These are phyloP conservation scores for Caenorhabditis japonica DNA, from an alignment of 2,888 invertebrate genomes.

Conservation along the genomic window DNA sequence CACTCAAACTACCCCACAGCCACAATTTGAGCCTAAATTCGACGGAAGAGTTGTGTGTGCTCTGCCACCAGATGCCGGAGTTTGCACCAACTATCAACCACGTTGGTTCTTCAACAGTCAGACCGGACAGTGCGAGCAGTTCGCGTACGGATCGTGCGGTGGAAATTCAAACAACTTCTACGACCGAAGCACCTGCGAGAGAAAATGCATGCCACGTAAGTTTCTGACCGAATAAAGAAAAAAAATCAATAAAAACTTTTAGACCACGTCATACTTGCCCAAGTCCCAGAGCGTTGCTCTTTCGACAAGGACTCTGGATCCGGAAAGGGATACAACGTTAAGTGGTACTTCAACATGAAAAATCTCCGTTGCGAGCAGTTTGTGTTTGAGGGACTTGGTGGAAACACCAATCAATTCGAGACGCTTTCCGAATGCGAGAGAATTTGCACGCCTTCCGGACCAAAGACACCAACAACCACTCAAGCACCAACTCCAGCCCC, in stretches of 20 bases:
- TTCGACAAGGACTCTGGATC: slow-evolving; percentile 69
- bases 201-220: slow-evolving; percentile 59
- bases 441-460: slow-evolving; percentile 60
- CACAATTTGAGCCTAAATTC: slow-evolving; percentile 51
- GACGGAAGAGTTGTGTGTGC: slow-evolving; percentile 64
- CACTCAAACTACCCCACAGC: slow-evolving; percentile 18
- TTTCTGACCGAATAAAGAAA: slow-evolving; percentile 7
- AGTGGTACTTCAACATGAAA: slow-evolving; percentile 75
- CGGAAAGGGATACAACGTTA: slow-evolving; percentile 74
- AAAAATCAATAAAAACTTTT: too few relatives aligned
- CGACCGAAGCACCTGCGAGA: slow-evolving; percentile 62
- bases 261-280: slow-evolving; percentile 52
- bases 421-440: slow-evolving; percentile 70
- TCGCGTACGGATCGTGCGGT: slow-evolving; percentile 74
- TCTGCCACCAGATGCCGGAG: slow-evolving; percentile 72
- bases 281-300: slow-evolving; percentile 72
- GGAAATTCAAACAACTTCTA: slow-evolving; percentile 76
- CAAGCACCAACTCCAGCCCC: slow-evolving; percentile 1
- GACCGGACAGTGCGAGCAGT: slow-evolving; percentile 72
- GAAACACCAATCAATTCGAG: slow-evolving; percentile 75
- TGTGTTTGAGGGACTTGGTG: slow-evolving; percentile 74
- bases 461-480: slow-evolving; percentile 38
- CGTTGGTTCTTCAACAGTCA: slow-evolving; percentile 75
- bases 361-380: slow-evolving; percentile 76
- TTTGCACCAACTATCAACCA: slow-evolving; percentile 68